These are phyloP conservation scores for Amblyjoppa proteus DNA, from an alignment of 2,888 invertebrate species.

Conservation along the genomic window DNA sequence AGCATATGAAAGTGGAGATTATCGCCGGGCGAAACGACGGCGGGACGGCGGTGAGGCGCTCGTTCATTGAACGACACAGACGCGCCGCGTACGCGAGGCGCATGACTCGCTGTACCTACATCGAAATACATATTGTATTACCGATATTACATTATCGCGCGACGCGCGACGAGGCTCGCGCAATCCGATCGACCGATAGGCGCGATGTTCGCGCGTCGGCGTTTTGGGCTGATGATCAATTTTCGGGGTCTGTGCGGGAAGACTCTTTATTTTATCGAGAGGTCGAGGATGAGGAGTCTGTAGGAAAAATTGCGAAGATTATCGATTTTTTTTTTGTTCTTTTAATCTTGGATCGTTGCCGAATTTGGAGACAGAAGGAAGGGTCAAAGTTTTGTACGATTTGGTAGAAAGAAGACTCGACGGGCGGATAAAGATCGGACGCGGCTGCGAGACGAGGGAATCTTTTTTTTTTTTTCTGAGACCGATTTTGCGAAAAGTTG, in stretches of 20 bases:
- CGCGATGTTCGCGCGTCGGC: neutral
- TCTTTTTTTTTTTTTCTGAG: neutral
- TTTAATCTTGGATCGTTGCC: no score
- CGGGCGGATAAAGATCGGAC: no score
- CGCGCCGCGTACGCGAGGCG: constrained; percentile 3
- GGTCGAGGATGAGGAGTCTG: no score
- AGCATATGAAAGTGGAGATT: constrained; percentile 68
- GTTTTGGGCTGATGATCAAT: neutral
- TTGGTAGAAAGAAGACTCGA: no score
- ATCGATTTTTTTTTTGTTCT: no score
- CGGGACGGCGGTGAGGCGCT: neutral
- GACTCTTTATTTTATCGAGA: no score
- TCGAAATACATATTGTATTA: constrained; percentile 34
- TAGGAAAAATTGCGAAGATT: no score
- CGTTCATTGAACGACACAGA: constrained; percentile 10
- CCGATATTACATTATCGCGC: constrained; percentile 24
- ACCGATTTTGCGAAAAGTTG: neutral
- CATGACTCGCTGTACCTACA: constrained; percentile 14
- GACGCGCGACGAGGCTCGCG: neutral
- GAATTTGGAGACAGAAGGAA: no score
- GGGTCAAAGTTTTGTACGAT: no score
- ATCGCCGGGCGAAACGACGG: constrained; percentile 37
- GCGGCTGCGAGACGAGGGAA: neutral
- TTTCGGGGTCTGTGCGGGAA: neutral
- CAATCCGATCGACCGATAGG: constrained; percentile 18